Base-by-base conservation (phyloP, 2,113 vertebrate genomes). In the Hepsetus odoe region DNA sequence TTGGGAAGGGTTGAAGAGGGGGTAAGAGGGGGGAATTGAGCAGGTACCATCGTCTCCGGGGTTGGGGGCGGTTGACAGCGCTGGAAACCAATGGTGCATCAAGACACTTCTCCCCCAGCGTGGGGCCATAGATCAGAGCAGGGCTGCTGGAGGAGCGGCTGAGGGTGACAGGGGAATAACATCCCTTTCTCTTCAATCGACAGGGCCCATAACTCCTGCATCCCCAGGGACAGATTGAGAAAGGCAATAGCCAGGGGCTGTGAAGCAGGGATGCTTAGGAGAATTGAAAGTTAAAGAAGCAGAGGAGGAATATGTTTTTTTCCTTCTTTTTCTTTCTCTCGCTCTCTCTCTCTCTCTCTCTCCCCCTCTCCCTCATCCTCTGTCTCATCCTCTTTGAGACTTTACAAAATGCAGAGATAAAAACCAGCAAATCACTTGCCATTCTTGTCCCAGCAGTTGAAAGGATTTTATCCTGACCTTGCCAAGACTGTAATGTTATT, bases 151-250 rank as follows among this genome's bases (percentile, higher is more conserved):
- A 88, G 89, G 90, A 92, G 91, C 92, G 16, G 84, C 88, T 92
- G 93, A 94, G 91, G 95, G 93, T 96, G 97, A 99, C 96, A 98
- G 91, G 95, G 96, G 96, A 98, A 97, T 99, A 98, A 99, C 98
- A 98, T 96, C 96, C 96, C 95, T 98, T 98, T 99, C 96, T 98
- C 95, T 95, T 96, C 95, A 93, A 94, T 94, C 91, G 96, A 99
- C 98, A 98, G 94, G 95, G 94, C 94, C 94, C 95, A 98, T 99
- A 98, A 99, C 96, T 99, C 95, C 95, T 97, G 90, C 79, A 90
- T 96, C 97, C 94, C 98, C 88, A 88, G 97, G 96, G 98, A 98
- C 95, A 98, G 96, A 99, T 96, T 98, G 96, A 96, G 95, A 98
- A 98, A 97, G 97, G 96, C 96, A 97, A 97, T 98, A 96, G 96